Conservation (phyloP, 2,113 vertebrate species). For the Plecotus auritus region DNA sequence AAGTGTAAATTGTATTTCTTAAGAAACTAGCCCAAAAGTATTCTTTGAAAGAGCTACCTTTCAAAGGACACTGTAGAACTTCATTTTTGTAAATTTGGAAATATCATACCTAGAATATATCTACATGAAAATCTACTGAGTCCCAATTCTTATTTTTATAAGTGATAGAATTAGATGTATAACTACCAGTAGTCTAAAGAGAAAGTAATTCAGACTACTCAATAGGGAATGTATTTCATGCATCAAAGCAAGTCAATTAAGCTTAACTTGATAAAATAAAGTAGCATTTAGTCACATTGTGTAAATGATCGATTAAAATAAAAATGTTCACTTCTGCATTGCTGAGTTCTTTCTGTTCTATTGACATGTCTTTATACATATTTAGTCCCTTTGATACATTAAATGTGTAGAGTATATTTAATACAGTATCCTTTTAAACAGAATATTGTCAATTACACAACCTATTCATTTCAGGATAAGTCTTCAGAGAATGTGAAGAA, state of each 20-base stretch:
- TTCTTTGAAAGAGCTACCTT: neutral
- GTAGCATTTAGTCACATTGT: neutral
- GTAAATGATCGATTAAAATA: neutral
- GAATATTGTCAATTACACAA: neutral
- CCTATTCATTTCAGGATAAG: neutral
- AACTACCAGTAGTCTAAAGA: neutral
- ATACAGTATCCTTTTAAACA: neutral
- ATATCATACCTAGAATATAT: neutral
- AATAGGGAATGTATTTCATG: neutral
- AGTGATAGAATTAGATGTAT: neutral
- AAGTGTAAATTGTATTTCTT: neutral
- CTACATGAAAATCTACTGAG: neutral
- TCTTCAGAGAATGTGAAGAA: neutral
- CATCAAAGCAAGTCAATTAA: neutral
- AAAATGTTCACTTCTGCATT: neutral
- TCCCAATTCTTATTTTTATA: constrained; percentile 2
- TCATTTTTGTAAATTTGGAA: neutral
- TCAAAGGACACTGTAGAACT: neutral
- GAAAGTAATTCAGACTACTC: neutral
- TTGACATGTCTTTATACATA: neutral
- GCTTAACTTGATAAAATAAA: neutral
- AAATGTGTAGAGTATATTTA: neutral
- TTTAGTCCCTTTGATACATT: neutral
- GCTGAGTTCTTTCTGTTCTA: neutral
- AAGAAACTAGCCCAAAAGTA: neutral